Percentiles rank a stretch among this genome's conserved stretches.
Conservation (phyloP, 2,888 invertebrate species). For the Noctua fimbriata region DNA sequence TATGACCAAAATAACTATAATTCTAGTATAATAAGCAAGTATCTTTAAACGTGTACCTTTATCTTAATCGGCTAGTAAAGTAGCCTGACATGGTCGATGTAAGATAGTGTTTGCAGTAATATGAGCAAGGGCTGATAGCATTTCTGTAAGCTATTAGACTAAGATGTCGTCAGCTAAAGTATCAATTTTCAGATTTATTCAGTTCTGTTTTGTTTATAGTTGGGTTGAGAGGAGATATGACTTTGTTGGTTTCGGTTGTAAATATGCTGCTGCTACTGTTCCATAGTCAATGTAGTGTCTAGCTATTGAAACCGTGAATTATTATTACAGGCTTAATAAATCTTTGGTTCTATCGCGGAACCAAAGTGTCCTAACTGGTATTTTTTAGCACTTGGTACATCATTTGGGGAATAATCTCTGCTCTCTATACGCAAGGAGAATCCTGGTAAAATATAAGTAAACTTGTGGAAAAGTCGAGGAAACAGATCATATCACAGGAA, state of each 20-base stretch:
- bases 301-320: background rate
- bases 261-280: constrained; percentile 2
- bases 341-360: background rate
- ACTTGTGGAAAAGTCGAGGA: too few relatives aligned
- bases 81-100: constrained; percentile 24
- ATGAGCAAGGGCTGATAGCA: constrained; percentile 48
- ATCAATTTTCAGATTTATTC: constrained; percentile 27
- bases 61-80: constrained; percentile 52
- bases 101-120: constrained; percentile 47
- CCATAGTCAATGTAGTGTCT: background rate
- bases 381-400: too few relatives aligned
- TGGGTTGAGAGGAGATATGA: background rate
- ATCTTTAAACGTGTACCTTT: constrained; percentile 37
- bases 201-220: constrained; percentile 11
- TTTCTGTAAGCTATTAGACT: constrained; percentile 34
- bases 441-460: too few relatives aligned
- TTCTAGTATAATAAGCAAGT: constrained; percentile 15
- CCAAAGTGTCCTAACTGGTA: background rate
- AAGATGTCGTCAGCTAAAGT: constrained; percentile 20
- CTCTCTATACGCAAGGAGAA: too few relatives aligned
- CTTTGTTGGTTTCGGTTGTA: background rate
- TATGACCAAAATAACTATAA: constrained; percentile 29
- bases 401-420: too few relatives aligned
- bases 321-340: background rate
- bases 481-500: too few relatives aligned